Evolutionary conservation across 2,888 invertebrate genomes (phyloP), one percentile per base, ranked within the genome.

Genomic region (Campoplex capitator): DNA sequence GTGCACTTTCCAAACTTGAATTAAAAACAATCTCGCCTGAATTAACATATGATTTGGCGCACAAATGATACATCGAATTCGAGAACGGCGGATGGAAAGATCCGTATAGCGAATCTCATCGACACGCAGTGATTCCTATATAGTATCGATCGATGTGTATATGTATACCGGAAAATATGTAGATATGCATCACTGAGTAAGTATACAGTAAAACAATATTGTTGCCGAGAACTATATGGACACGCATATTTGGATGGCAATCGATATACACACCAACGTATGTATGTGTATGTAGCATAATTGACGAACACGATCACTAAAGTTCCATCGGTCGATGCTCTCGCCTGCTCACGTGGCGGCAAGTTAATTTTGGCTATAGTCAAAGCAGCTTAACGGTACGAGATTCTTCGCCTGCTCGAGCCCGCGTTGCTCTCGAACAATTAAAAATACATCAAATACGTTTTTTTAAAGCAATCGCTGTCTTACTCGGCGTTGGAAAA

Each of bases 281-380:
- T 28, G 58, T 58, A 16, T 62, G 32, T 6, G 6, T 62, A 32
- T 32, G 7, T 32, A 32, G 18, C 45, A 45, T 76, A 62, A 77
- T 77, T 79, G 56, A 35, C 48, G 23, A 51, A 65, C 58, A 62
- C 62, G 35, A 75, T 68, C 45, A 28, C 83, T 42, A 71, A 58
- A 77, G 71, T 38, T 71, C 13, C 67, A 58, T 77, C 83, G 77
- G 58, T 83, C 76, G 70, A 83, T 77, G 77, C 83, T 77, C 83
- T 71, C 83, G 45, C 70, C 76, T 23, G 23, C 38, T 77, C 82
- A 56, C 68, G 75, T 70, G 82, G 68, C 48, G 58, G 62, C 8
- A 71, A 56, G 38, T 77, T 45, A 48, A 71, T 45, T 51, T 58
- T 83, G 13, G 45, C 71, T 28, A 71, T 45, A 71, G 68, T 68